Percentiles rank a stretch among this genome's conserved stretches.
Evolutionary conservation across 2,113 vertebrate species (phyloP).

Genomic region (Erythrocercus mccallii): DNA sequence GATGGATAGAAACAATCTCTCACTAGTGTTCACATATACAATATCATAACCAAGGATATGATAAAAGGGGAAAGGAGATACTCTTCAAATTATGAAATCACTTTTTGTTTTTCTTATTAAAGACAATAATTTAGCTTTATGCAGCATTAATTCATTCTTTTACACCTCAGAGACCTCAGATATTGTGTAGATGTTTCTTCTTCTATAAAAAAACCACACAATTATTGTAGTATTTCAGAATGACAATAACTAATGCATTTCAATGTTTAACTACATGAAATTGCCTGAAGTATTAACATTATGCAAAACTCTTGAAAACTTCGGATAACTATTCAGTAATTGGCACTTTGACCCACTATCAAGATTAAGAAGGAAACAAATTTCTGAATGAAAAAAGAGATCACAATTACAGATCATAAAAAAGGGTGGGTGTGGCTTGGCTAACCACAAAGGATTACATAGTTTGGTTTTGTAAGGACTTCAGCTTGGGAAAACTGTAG

Average conservation of each 20-base stretch:
- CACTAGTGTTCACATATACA: not conserved
- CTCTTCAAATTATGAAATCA: not conserved
- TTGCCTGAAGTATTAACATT: not conserved
- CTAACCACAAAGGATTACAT: not conserved
- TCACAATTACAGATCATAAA: not conserved
- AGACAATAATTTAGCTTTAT: not conserved
- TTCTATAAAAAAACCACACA: not conserved
- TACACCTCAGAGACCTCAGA: not conserved
- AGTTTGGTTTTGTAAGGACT: not conserved
- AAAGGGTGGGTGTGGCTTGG: conserved; percentile 33
- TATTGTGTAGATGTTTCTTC: not conserved
- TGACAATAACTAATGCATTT: not conserved
- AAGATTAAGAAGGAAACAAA: not conserved
- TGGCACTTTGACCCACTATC: not conserved
- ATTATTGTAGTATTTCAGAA: not conserved
- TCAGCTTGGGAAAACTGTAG: not conserved
- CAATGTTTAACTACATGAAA: not conserved
- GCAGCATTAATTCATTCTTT: not conserved
- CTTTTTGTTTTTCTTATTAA: not conserved
- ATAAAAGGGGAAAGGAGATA: not conserved
- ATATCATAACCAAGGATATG: not conserved
- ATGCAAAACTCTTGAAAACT: not conserved
- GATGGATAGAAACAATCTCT: not conserved
- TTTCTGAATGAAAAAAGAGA: not conserved
- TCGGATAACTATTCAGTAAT: not conserved